These are phyloP conservation scores for Hirtodrosophila cameraria DNA, from an alignment of 2,888 invertebrate genomes.

Conservation along the genomic window DNA sequence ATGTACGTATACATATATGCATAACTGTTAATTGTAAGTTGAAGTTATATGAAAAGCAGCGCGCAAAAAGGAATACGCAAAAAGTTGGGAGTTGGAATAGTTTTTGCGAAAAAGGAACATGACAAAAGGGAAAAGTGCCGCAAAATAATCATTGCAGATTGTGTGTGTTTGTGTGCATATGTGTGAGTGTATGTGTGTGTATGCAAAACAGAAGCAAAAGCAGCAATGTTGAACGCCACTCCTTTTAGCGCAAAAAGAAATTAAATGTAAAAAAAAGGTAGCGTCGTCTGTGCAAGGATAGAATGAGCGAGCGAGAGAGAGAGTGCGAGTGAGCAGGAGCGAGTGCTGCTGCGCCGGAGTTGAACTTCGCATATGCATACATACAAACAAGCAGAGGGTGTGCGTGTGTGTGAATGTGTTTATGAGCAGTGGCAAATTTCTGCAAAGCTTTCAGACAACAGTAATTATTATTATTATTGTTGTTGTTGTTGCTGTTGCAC, in stretches of 20 bases:
- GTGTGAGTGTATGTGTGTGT: conserved; percentile 12
- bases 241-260: conserved; percentile 66
- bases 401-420: conserved; percentile 16
- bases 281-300: conserved; percentile 40
- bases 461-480: conserved; percentile 11
- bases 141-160: conserved; percentile 39
- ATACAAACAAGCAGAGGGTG: conserved; percentile 32
- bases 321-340: conserved; percentile 22
- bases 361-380: conserved; percentile 50
- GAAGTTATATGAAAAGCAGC: conserved; percentile 10
- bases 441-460: conserved; percentile 6
- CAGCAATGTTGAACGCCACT: conserved; percentile 58
- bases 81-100: conserved; percentile 14
- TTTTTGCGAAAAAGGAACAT: conserved; percentile 33
- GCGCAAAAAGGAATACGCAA: conserved; percentile 33
- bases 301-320: conserved; percentile 28
- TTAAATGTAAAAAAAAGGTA: conserved; percentile 55
- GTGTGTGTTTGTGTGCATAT: conserved; percentile 11
- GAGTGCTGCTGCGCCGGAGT: conserved; percentile 64
- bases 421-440: conserved; percentile 22
- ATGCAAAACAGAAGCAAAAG: conserved; percentile 35
- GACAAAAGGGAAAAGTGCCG: conserved; percentile 45
- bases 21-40: conserved; percentile 27
- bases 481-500: conserved; percentile 7
- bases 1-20: not conserved